Evolutionary conservation across 2,888 invertebrate genomes (phyloP), one percentile per base, ranked within the genome.

Genomic region (Brassicogethes aeneus): DNA sequence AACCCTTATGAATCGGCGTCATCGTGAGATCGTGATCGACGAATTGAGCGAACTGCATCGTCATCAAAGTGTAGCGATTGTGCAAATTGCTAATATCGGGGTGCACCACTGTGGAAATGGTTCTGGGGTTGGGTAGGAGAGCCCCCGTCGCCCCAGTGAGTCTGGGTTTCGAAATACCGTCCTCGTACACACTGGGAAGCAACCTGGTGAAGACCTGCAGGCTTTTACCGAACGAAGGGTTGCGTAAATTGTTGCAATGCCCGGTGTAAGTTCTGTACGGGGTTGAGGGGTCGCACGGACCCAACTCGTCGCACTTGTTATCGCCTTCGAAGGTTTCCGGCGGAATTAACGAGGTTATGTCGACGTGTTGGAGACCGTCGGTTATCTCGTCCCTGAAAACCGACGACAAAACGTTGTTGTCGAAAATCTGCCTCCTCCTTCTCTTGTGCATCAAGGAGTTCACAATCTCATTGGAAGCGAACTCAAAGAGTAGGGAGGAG

Each of bases 1-100:
- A 89, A 56, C 80, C 89, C 73, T 88, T 88, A 58, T 87, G 89
- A 40, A 91, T 89, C 1, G 92, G 95, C 1, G 94, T 93, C 77
- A 93, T 82, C 1, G 94, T 94, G 37, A 96, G 73, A 64, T 95
- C 95, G 69, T 95, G 95, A 65, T 95, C 95, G 14, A 95, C 65
- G 57, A 96, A 85, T 66, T 95, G 94, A 0, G 92, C 94, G 57
- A 82, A 94, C 70, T 94, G 94, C 94, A 95, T 95, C 31, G 87
- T 78, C 85, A 94, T 88, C 13, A 94, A 70, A 0, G 91, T 86
- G 66, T 94, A 93, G 3, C 90, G 75, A 0, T 82, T 83, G 60
- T 92, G 91, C 14, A 92, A 72, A 61, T 92, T 88, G 17, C 90
- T 90, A 43, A 92, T 89, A 58, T 93, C 92, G 0, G 91, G 88